Base-by-base conservation (phyloP, 92 coral and sea anemone genomes). In the Parazoanthus atlanticus region DNA sequence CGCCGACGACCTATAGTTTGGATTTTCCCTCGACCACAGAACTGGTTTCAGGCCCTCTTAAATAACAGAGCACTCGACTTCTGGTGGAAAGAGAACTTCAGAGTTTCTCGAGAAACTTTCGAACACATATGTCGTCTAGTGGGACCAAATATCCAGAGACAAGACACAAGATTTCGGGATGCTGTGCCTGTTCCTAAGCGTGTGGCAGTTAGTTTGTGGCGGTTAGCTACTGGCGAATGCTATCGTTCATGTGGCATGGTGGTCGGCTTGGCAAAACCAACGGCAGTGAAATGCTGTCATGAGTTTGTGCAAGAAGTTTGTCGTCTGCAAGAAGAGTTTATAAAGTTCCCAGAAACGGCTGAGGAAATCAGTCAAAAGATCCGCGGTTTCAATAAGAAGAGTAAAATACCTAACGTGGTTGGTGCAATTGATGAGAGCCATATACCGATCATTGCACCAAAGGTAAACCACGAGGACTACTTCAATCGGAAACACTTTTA, bases 291-390 rank as follows among this genome's bases (percentile, higher is more conserved):
- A 70, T 70, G 75, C 34, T 70, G 75, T 25, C 75, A 25, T 70
- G 75, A 70, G 75, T 70, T 70, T 70, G 75, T 70, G 75, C 75
- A 70, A 70, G 75, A 70, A 70, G 75, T 70, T 70, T 70, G 75
- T 70, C 75, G 32, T n/a, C 32, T 70, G 75, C 75, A 70, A 70
- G 75, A 70, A 70, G 75, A 70, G 75, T 70, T 25, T 70, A 70
- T 70, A 70, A 70, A 70, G 33, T 70, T 70, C 75, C 75, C 75
- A 81, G 81, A 78, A 88, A 79, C 75, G 33, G 36, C 75, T 70
- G 75, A 70, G 75, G 75, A 70, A 70, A 70, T 70, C 75, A 70
- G 30, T 70, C 75, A 70, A 70, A 70, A 70, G 75, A 70, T 70
- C 75, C 75, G 75, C 33, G 75, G 36, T 70, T 70, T 70, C 75